Evolutionary conservation across 2,797 vertebrate species (phyloP).

Genomic region (Sternarchorhynchus goeldii): DNA sequence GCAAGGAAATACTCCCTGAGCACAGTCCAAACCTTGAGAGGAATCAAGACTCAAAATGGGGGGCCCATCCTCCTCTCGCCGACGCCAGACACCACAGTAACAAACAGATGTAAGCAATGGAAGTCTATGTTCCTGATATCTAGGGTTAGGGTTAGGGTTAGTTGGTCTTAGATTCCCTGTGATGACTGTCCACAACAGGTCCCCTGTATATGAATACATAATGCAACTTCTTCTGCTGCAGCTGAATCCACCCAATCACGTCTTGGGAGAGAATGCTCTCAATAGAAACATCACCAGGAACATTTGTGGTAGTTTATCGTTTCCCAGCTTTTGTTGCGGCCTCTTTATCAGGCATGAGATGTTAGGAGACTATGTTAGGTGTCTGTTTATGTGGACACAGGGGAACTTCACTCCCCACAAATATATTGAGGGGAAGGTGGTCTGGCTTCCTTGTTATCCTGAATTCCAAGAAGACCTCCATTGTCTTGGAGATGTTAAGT

Average conservation of each 20-base stretch:
- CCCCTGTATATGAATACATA: conserved; percentile 21
- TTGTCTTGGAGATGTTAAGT: background rate
- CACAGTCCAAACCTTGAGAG: no score
- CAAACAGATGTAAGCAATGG: no score
- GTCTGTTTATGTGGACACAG: background rate
- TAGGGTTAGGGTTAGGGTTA: no score
- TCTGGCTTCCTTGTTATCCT: background rate
- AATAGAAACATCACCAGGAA: background rate
- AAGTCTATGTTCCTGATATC: no score
- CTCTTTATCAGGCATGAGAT: background rate
- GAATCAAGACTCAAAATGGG: no score
- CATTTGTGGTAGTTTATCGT: background rate
- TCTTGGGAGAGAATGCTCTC: background rate
- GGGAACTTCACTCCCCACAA: background rate
- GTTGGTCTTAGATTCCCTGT: conserved; percentile 19
- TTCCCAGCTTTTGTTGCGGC: background rate
- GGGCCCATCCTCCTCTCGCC: no score
- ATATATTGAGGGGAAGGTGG: background rate
- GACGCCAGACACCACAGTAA: no score
- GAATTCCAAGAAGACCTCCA: background rate
- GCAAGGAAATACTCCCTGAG: no score
- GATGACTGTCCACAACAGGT: conserved; percentile 28
- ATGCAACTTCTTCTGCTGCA: background rate
- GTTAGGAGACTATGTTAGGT: background rate
- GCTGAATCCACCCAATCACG: background rate